phyloP scores from a whole-genome alignment of 2,888 invertebrate species.

The Drosophila birchii region DNA sequence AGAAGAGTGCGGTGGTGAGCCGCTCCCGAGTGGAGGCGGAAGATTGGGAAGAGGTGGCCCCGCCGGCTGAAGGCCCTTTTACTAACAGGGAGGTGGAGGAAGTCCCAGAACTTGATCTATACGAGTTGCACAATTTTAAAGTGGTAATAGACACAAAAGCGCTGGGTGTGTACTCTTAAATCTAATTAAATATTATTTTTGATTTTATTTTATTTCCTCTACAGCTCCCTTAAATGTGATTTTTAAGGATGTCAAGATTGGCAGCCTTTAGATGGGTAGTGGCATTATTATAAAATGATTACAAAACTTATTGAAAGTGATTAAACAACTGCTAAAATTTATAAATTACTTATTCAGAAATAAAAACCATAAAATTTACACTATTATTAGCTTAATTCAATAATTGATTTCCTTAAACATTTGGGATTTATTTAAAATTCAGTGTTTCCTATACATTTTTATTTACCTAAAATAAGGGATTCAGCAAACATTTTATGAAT shows the following conservation, averaged over 20 bases:
- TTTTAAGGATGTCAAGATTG: slow-evolving; percentile 23
- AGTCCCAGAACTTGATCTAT: slow-evolving; percentile 20
- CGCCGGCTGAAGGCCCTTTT: not conserved
- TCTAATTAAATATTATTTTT: not conserved
- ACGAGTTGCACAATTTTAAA: slow-evolving; percentile 46
- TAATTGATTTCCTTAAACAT: not conserved
- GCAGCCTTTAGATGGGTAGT: not conserved
- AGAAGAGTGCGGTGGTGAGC: slow-evolving; percentile 25
- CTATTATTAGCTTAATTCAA: not conserved
- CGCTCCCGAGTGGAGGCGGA: slow-evolving; percentile 3
- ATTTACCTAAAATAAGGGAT: not conserved
- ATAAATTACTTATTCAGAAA: not conserved
- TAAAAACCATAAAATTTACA: not conserved
- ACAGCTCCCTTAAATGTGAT: slow-evolving; percentile 43
- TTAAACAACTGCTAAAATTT: not conserved
- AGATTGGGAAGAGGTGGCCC: not conserved
- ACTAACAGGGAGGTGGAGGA: not conserved
- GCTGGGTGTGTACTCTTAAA: slow-evolving; percentile 43
- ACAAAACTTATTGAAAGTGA: not conserved
- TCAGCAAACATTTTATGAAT: too few species aligned
- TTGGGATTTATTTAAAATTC: not conserved
- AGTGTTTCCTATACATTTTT: not conserved
- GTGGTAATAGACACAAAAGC: slow-evolving; percentile 36
- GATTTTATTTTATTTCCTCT: not conserved
- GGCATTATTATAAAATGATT: not conserved